Evolutionary conservation across 2,888 invertebrate species (phyloP), one percentile per base, ranked within the genome.

Genomic region (Diarsia dahlii): DNA sequence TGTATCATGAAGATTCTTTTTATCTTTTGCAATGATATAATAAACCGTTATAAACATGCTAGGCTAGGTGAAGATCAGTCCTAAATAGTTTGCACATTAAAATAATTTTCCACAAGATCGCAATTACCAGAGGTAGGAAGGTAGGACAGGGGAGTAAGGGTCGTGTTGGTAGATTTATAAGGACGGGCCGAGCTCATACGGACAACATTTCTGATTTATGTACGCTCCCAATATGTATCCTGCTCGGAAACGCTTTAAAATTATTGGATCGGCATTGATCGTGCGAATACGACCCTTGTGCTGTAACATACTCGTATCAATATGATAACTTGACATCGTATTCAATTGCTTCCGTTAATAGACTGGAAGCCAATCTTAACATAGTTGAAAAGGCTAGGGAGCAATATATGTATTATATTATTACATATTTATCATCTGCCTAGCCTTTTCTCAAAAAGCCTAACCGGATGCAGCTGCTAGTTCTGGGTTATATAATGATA

Each of bases 201-300:
- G 13, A 75, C n/a, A 28, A 68, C n/a, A 23, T 75, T 68, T 48
- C 52, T 81, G 79, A 79, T 79, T 68, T 76, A 81, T 69, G 58
- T 12, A 58, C 45, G 63, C 28, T 20, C 23, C 58, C 64, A 60
- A 74, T 54, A 65, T 60, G 39, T 82, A 68, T 68, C 68, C 64
- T 13, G 28, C 64, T 58, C 39, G 64, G 52, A 58, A 28, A 79
- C 46, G 13, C 52, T 81, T 79, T 48, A 58, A 76, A 79, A 68
- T 76, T 81, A 81, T 81, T 58, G 76, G n/a, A 13, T 52, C 39
- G 23, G 6, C 46, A 68, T 81, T n/a, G 39, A 76, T 60, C 39
- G 52, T 39, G 52, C 48, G 15, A 28, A 39, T 28, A 2, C 18
- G 10, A 15, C 23, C n/a, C 23, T 56, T 66, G 23, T n/a, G 18